phyloP scores from a whole-genome alignment of 2,888 invertebrate species.

The Xestoiulus laeticollis region DNA sequence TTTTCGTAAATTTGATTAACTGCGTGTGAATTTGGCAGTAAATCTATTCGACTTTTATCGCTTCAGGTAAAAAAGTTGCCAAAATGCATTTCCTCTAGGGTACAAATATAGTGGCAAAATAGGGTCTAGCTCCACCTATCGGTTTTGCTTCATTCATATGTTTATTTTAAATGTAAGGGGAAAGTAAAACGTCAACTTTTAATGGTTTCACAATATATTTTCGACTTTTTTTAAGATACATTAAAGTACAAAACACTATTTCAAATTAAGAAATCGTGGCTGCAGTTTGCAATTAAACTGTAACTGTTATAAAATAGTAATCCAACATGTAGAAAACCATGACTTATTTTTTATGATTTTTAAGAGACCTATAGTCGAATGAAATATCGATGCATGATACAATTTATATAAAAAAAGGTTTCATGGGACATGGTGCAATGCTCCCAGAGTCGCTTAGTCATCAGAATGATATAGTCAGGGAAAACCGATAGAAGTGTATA shows the following conservation, averaged over 20 bases:
- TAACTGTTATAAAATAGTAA: too few relatives aligned
- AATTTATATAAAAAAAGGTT: background rate
- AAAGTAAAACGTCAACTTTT: background rate
- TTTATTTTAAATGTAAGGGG: too few relatives aligned
- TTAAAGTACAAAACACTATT: too few relatives aligned
- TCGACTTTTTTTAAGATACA: too few relatives aligned
- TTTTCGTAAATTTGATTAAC: background rate
- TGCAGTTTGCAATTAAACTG: too few relatives aligned
- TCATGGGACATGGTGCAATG: background rate
- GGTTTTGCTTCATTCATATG: background rate
- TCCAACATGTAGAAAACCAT: too few relatives aligned
- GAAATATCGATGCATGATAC: too few relatives aligned
- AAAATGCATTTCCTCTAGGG: background rate
- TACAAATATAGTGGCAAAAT: background rate
- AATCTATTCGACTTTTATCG: conserved; percentile 29
- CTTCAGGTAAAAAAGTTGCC: background rate
- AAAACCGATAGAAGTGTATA: background rate
- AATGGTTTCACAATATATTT: too few relatives aligned
- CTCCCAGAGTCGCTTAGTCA: background rate
- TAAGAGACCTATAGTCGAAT: too few relatives aligned
- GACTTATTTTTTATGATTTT: too few relatives aligned
- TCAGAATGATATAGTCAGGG: background rate
- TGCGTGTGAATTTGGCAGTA: conserved; percentile 27
- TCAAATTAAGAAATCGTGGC: too few relatives aligned
- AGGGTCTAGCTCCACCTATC: background rate